Evolutionary conservation across 2,888 invertebrate species (phyloP), one percentile per base, ranked within the genome.

Genomic region (Parnassius smintheus): DNA sequence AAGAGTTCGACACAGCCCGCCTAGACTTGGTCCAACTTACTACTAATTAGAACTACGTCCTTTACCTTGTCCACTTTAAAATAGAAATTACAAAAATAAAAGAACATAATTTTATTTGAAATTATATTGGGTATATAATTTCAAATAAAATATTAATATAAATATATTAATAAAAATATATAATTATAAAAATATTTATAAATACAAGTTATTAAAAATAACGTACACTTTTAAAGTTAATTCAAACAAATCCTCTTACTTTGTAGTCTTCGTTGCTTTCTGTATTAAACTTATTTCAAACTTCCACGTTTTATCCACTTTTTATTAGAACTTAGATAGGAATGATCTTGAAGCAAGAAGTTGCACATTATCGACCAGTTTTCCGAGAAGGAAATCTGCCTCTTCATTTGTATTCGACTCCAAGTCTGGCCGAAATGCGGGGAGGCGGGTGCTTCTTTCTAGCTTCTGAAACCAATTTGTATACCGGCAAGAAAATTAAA

Each of bases 401-500:
- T 82, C 83, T 85, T 87, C 85, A 88, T 88, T 86, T 86, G 86
- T 88, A 88, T 88, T 86, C 88, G 81, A 75, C 80, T 79, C 84
- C 82, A 82, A 85, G 78, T 71, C 73, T 74, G 71, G 73, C 73
- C 74, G 75, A 77, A 78, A 80, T 78, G 77, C 80, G 80, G 80
- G 80, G 80, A 74, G 73, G 78, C 78, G 49, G 13, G 80, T 82
- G 80, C 84, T 86, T 79, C 85, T 87, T 85, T 85, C 83, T 85
- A 83, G 84, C 85, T 84, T 80, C 84, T 79, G 82, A 83, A 88
- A 86, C 86, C 86, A 87, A 88, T 88, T 88, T 88, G 87, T 88
- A 80, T 85, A 86, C 85, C 81, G 80, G 85, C 80, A 82, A 85
- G 85, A 79, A 85, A 88, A 88, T 86, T 87, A 87, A 86, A 87